Evolutionary conservation across 2,888 invertebrate genomes (phyloP).

Genomic region (Laothoe populi): DNA sequence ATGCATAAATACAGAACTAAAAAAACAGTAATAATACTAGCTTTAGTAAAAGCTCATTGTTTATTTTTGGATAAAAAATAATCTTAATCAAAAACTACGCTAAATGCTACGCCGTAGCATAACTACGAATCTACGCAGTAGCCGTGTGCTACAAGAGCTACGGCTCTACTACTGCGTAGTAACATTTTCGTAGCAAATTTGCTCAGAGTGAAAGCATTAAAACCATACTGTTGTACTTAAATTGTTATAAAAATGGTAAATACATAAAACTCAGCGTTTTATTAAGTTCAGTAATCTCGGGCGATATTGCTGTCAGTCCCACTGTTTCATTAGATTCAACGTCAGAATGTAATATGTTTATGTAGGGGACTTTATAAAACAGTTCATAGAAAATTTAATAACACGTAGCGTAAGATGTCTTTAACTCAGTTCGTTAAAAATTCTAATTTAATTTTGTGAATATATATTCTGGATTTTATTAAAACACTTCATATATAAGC

Average conservation of each 20-base stretch:
- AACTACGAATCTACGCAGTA: background rate
- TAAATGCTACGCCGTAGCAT: constrained; percentile 7
- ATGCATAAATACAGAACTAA: too few species aligned
- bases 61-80: too few species aligned
- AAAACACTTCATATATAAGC: background rate
- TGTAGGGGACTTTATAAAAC: background rate
- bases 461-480: background rate
- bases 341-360: background rate
- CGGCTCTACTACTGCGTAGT: background rate
- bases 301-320: constrained; percentile 8
- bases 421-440: background rate
- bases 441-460: background rate
- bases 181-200: constrained; percentile 14
- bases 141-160: background rate
- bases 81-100: too few species aligned
- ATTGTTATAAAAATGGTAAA: constrained; percentile 1
- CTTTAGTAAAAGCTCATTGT: too few species aligned
- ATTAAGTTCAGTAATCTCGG: constrained; percentile 10
- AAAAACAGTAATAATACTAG: too few species aligned
- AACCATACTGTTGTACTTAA: constrained; percentile 2
- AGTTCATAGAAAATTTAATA: background rate
- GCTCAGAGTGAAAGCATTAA: background rate
- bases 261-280: constrained; percentile 13
- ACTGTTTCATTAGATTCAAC: background rate
- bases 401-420: background rate